phyloP scores from a whole-genome alignment of 2,888 invertebrate species.

The Elgonia sp. region DNA sequence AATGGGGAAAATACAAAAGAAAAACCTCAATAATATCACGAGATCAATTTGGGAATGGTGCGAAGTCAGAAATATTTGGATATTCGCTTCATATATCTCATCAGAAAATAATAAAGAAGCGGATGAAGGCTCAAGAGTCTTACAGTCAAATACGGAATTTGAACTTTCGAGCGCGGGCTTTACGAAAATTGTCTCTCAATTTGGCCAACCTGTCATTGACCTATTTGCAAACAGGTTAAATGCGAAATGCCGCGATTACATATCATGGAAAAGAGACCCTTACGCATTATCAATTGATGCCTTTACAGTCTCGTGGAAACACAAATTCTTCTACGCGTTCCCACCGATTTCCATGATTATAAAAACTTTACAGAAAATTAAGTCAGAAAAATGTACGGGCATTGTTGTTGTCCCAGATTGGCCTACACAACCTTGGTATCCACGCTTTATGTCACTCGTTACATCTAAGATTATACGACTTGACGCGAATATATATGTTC shows the following conservation, averaged over 20 bases:
- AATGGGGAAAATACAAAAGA: not conserved
- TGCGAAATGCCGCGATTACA: not conserved
- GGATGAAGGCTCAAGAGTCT: not conserved
- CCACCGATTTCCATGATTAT: not conserved
- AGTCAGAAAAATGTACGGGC: not conserved
- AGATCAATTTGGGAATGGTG: conserved; percentile 9
- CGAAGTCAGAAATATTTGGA: conserved; percentile 1
- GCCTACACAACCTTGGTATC: conserved; percentile 79
- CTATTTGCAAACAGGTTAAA: conserved; percentile 6
- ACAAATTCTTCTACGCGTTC: not conserved
- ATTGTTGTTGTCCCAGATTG: conserved; percentile 60
- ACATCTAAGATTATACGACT: conserved; percentile 55
- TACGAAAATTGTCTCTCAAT: not conserved
- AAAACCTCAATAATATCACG: not conserved
- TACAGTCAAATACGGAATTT: not conserved
- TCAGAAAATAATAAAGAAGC: conserved; percentile 1
- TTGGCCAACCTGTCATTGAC: not conserved
- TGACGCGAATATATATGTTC: conserved; percentile 12
- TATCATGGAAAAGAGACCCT: conserved; percentile 19
- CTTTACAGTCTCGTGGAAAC: conserved; percentile 14
- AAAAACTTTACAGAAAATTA: not conserved
- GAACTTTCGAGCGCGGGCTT: not conserved
- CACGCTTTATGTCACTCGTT: conserved; percentile 55
- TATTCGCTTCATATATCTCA: conserved; percentile 10
- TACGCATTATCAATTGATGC: conserved; percentile 6